Base-by-base conservation (phyloP, 92 coral and sea anemone genomes). In the Plumapathes pennacea region DNA sequence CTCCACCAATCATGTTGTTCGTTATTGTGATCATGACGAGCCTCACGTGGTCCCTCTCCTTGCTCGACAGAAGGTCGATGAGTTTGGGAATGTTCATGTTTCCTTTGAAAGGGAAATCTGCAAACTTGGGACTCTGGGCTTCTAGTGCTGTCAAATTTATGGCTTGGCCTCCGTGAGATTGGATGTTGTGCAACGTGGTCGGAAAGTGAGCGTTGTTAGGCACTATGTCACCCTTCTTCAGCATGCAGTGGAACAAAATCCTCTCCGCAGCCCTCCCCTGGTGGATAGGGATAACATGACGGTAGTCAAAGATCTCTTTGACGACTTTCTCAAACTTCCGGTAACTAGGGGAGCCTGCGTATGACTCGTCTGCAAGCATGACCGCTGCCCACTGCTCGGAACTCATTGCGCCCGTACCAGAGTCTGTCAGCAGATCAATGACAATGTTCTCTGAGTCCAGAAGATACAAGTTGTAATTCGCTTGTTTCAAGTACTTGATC, bases 231-330 rank as follows among this genome's bases (percentile, higher is more conserved):
- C 90, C 90, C 8, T 60, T 58, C 9, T 26, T 20, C 41, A 78
- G 41, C 13, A 69, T 18, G 21, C 81, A 62, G 7, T 41, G 28
- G 31, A 83, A 78, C 5, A 83, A 72, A 31, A 83, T 83, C 33
- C 90, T 85, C 82, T 83, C 90, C 20, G 90, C 81, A 20, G 90
- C 90, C 21, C 90, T 85, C 22, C 90, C 90, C 54, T 83, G 90
- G 72, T 83, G 90, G 21, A 85, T 83, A n/a, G 90, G 90, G 34
- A 83, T 71, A 60, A 83, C 85, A 64, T 83, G 90, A 71, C 85
- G 85, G 53, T 78, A 83, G 15, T 85, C 90, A 48, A 54, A 78
- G 23, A 83, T 71, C 62, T 78, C 85, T 66, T 83, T 83, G 86
- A 71, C 81, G 38, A 78, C 86, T 15, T 49, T 48, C 45, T 83